Percentiles rank a stretch among this genome's conserved stretches.
Conservation (phyloP, 1,140 invertebrate species). For the Drosophila grimshawi region DNA sequence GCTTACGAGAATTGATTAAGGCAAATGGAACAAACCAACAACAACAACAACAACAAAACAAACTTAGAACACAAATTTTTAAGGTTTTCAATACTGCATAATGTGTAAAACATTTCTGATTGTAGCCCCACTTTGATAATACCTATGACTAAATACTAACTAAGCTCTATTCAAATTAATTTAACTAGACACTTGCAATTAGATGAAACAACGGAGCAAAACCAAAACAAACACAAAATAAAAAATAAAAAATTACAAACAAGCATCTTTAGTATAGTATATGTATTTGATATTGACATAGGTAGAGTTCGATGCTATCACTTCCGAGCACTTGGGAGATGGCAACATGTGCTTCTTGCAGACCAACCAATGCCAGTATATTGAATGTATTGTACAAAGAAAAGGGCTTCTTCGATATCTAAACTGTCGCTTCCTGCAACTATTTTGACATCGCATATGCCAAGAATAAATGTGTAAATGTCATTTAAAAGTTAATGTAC, state of each 20-base stretch:
- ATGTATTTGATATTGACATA: conserved; percentile 16
- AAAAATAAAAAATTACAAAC: conserved; percentile 38
- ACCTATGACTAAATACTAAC: conserved; percentile 48
- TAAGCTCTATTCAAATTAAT: conserved; percentile 61
- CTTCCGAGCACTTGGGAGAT: conserved; percentile 8
- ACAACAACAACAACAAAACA: conserved; percentile 17
- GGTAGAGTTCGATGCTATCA: conserved; percentile 17
- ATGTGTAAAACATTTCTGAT: conserved; percentile 49
- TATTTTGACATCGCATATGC: conserved; percentile 37
- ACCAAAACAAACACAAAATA: conserved; percentile 59
- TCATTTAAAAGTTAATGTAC: conserved; percentile 60
- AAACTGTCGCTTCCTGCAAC: conserved; percentile 25
- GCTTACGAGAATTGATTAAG: conserved; percentile 65
- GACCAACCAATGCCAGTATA: conserved; percentile 27
- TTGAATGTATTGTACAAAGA: conserved; percentile 61
- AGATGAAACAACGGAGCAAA: conserved; percentile 59
- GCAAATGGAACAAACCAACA: conserved; percentile 61
- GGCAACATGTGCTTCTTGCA: conserved; percentile 29
- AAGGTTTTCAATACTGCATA: conserved; percentile 65
- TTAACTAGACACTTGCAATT: conserved; percentile 56
- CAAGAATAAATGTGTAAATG: conserved; percentile 32
- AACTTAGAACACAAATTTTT: conserved; percentile 71
- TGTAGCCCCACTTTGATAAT: conserved; percentile 50
- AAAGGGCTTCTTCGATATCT: conserved; percentile 35
- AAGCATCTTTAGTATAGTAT: conserved; percentile 44